A percentile compares a stretch with the other conserved stretches of the same genome.
These are phyloP conservation scores for Laspeyria flexula DNA, from an alignment of 2,888 invertebrate genomes.

Conservation along the genomic window DNA sequence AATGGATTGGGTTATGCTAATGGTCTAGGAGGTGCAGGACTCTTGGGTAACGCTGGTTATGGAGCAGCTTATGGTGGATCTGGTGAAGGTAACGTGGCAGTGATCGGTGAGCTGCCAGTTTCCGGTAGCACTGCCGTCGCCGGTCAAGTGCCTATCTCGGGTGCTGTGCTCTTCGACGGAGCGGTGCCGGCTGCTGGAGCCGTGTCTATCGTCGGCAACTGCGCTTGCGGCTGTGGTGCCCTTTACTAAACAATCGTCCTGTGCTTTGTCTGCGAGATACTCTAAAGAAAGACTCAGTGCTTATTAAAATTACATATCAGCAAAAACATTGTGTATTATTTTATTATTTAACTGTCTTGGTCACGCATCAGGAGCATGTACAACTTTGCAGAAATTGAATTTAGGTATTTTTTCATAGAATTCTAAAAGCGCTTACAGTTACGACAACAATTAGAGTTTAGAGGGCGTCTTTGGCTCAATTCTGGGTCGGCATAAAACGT, in stretches of 20 bases:
- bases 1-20: neutral
- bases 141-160: slow-evolving; percentile 57
- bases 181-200: slow-evolving; percentile 54
- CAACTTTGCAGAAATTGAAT: too few relatives aligned
- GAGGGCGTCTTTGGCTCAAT: too few relatives aligned
- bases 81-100: slow-evolving; percentile 49
- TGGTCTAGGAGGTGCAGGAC: slow-evolving; percentile 8
- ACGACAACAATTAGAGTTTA: too few relatives aligned
- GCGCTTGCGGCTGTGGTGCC: slow-evolving; percentile 48
- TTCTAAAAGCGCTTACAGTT: too few relatives aligned
- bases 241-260: neutral
- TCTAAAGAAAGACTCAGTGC: too few relatives aligned
- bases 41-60: slow-evolving; percentile 14
- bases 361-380: too few relatives aligned
- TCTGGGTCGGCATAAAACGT: too few relatives aligned
- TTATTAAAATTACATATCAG: too few relatives aligned
- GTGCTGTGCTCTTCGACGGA: slow-evolving; percentile 58
- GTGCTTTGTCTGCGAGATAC: too few relatives aligned
- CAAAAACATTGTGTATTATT: too few relatives aligned
- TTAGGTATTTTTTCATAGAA: too few relatives aligned
- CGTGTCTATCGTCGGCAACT: slow-evolving; percentile 55
- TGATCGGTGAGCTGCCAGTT: slow-evolving; percentile 54
- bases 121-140: slow-evolving; percentile 48
- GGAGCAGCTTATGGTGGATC: slow-evolving; percentile 37
- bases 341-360: too few relatives aligned